phyloP scores from a whole-genome alignment of 2,797 vertebrate species.

The Austrolebias charrua region DNA sequence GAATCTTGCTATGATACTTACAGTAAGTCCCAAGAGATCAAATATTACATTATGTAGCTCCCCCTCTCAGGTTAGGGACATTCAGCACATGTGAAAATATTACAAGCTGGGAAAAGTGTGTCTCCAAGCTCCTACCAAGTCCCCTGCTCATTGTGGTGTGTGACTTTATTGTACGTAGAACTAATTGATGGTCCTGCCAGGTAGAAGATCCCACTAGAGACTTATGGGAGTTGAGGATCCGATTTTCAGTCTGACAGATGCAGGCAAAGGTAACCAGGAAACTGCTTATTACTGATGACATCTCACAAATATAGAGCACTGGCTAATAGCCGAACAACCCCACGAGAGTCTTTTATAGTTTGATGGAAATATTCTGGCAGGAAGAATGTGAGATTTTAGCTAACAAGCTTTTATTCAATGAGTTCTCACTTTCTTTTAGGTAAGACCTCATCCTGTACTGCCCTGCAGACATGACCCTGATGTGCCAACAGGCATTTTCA shows the following conservation, averaged over 20 bases:
- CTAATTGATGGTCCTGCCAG: conserved; percentile 60
- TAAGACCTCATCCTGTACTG: conserved; percentile 4
- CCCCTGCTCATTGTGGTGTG: conserved; percentile 16
- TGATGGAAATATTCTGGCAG: conserved; percentile 43
- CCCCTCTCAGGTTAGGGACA: neutral
- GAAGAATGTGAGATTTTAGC: conserved; percentile 35
- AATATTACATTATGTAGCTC: neutral
- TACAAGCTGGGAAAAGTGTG: neutral
- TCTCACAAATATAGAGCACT: conserved; percentile 65
- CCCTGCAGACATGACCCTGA: neutral
- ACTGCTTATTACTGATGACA: conserved; percentile 71
- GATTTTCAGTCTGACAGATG: conserved; percentile 63
- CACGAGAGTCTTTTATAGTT: conserved; percentile 51
- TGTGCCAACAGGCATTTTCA: too few relatives aligned
- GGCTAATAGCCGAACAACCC: conserved; percentile 53
- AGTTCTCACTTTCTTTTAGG: conserved; percentile 20
- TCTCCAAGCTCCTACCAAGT: conserved; percentile 18
- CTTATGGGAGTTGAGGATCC: conserved; percentile 36
- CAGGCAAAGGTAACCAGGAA: conserved; percentile 39
- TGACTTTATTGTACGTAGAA: conserved; percentile 32
- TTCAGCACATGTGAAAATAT: conserved; percentile 15
- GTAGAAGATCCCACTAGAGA: conserved; percentile 43
- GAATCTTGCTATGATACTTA: neutral
- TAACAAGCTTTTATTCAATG: conserved; percentile 55
- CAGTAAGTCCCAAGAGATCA: neutral